Evolutionary conservation across 2,888 invertebrate species (phyloP).

Genomic region (Strigamia crassipes): DNA sequence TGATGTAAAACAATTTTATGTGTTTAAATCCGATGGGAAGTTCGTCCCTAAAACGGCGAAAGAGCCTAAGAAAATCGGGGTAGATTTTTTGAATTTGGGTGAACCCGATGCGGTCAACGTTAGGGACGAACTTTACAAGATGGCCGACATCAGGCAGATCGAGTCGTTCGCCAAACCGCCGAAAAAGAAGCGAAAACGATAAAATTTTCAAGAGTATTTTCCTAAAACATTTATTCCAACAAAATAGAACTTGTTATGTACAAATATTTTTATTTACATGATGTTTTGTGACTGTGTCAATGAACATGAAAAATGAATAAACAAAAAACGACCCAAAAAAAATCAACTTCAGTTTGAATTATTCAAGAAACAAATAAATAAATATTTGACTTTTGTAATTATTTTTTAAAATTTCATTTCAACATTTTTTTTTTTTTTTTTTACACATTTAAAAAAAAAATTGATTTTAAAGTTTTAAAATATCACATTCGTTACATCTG

Average conservation of each 20-base stretch:
- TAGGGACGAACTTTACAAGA: background rate
- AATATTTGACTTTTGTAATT: constrained; percentile 7
- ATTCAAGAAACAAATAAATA: background rate
- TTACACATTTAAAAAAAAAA: background rate
- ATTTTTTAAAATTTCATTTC: background rate
- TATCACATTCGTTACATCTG: background rate
- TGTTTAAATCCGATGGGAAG: background rate
- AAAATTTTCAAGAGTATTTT: constrained; percentile 27
- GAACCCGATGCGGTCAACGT: background rate
- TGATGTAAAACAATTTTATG: background rate
- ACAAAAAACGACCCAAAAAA: constrained; percentile 20
- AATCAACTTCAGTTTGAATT: background rate
- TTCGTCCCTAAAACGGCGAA: background rate
- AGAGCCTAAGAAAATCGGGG: background rate
- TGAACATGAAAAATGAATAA: background rate
- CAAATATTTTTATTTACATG: constrained; percentile 42
- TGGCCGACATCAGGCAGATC: background rate
- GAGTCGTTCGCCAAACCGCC: background rate
- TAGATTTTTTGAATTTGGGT: background rate
- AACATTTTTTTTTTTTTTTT: background rate
- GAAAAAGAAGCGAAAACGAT: background rate
- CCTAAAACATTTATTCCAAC: constrained; percentile 46
- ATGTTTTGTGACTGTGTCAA: constrained; percentile 35
- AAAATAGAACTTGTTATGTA: constrained; percentile 46
- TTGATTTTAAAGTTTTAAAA: background rate